phyloP scores from a whole-genome alignment of 2,888 invertebrate species.

The Schrankia costaestrigalis region DNA sequence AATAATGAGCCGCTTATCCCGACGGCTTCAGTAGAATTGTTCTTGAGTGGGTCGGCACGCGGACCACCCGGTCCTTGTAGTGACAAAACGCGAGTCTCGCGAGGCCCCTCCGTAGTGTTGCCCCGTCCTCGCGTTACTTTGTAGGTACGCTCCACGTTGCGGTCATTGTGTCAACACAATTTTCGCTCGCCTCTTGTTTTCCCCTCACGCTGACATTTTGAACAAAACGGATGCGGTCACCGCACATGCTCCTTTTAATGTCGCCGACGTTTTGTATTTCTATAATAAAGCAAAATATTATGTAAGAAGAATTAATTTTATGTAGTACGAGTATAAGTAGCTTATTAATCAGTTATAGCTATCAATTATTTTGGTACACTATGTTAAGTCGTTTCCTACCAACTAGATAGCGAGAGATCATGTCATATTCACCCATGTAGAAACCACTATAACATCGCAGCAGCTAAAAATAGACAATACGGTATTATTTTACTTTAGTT shows the following conservation, averaged over 20 bases:
- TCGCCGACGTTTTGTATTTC: constrained; percentile 31
- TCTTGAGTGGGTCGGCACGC: constrained; percentile 56
- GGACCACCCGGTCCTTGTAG: constrained; percentile 51
- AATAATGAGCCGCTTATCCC: constrained; percentile 78
- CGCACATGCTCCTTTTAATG: constrained; percentile 57
- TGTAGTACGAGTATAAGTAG: constrained; percentile 11
- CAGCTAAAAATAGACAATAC: too few species aligned
- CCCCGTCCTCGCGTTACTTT: constrained; percentile 10
- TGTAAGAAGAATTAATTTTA: constrained; percentile 7
- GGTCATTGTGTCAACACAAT: constrained; percentile 68
- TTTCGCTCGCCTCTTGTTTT: constrained; percentile 50
- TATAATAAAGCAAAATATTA: constrained; percentile 20
- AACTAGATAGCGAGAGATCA: too few species aligned
- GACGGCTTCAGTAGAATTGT: constrained; percentile 72
- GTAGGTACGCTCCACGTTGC: constrained; percentile 37
- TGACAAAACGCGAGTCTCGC: constrained; percentile 5
- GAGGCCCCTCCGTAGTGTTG: constrained; percentile 5
- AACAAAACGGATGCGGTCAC: constrained; percentile 62
- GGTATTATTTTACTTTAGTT: too few species aligned
- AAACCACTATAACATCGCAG: too few species aligned
- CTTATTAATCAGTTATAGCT: too few species aligned
- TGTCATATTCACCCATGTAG: too few species aligned
- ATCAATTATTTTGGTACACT: too few species aligned
- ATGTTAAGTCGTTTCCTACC: too few species aligned
- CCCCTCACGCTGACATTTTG: constrained; percentile 71